phyloP scores from a whole-genome alignment of 2,888 invertebrate genomes.

The Philopedon plagiatum region DNA sequence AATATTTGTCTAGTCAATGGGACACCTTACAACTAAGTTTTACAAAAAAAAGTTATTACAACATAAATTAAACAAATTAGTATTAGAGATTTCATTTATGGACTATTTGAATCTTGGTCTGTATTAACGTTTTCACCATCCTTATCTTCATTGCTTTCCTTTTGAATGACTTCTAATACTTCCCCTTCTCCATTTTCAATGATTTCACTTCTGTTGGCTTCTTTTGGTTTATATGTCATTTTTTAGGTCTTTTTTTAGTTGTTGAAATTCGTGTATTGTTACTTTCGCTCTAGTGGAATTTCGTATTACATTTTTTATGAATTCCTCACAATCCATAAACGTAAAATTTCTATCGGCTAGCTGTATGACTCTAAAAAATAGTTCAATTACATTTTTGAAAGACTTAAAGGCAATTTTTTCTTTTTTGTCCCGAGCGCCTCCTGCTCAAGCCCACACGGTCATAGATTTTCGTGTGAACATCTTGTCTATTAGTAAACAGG shows the following conservation, averaged over 20 bases:
- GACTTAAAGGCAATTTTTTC: constrained; percentile 51
- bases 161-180: neutral
- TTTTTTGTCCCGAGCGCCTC: constrained; percentile 43
- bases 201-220: neutral
- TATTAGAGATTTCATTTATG: neutral
- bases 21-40: neutral
- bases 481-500: constrained; percentile 49
- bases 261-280: neutral
- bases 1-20: neutral
- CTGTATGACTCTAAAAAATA: constrained; percentile 36
- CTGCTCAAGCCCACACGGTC: constrained; percentile 52
- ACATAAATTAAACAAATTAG: neutral
- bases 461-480: constrained; percentile 51
- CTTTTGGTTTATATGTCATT: neutral
- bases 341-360: constrained; percentile 45
- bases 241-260: neutral
- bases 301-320: constrained; percentile 46
- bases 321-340: constrained; percentile 44
- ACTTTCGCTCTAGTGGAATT: constrained; percentile 29
- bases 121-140: neutral
- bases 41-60: neutral
- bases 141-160: neutral
- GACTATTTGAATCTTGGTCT: neutral
- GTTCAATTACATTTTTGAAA: constrained; percentile 45
- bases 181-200: neutral